Percentiles rank a stretch among this genome's conserved stretches.
phyloP scores from a whole-genome alignment of 2,888 invertebrate genomes.

The Brenthis ino region DNA sequence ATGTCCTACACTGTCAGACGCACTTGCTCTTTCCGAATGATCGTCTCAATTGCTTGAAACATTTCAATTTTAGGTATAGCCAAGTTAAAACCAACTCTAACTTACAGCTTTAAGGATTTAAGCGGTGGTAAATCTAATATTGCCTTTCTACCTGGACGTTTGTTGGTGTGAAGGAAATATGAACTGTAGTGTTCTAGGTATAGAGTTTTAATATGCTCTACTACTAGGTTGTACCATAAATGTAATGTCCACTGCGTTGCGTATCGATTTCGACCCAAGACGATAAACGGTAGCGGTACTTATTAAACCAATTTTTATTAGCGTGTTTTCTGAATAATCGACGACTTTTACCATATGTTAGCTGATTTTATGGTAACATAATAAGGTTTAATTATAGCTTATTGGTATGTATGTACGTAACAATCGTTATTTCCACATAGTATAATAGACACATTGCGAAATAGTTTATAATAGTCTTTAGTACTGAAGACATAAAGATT shows the following conservation, averaged over 20 bases:
- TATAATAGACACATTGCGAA: slow-evolving; percentile 27
- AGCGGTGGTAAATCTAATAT: slow-evolving; percentile 30
- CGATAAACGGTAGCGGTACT: slow-evolving; percentile 36
- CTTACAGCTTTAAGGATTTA: slow-evolving; percentile 41
- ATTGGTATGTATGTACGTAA: slow-evolving; percentile 33
- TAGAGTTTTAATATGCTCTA: slow-evolving; percentile 33
- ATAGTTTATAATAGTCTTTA: slow-evolving; percentile 21
- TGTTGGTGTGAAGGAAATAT: slow-evolving; percentile 26
- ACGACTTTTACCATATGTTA: slow-evolving; percentile 22
- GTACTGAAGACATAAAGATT: slow-evolving; percentile 16
- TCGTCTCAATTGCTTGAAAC: slow-evolving; percentile 54
- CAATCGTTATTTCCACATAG: slow-evolving; percentile 32
- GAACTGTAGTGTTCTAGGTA: slow-evolving; percentile 18
- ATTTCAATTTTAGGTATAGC: slow-evolving; percentile 26
- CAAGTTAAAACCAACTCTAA: slow-evolving; percentile 38
- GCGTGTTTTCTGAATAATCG: slow-evolving; percentile 33
- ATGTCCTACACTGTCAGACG: slow-evolving; percentile 70
- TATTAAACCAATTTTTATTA: slow-evolving; percentile 42
- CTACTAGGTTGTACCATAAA: slow-evolving; percentile 36
- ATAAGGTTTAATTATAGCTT: slow-evolving; percentile 33
- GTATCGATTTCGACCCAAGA: slow-evolving; percentile 52
- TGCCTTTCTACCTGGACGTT: slow-evolving; percentile 34
- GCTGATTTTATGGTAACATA: slow-evolving; percentile 26
- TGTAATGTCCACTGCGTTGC: slow-evolving; percentile 48
- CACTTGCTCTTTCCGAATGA: slow-evolving; percentile 68